Evolutionary conservation across 2,797 vertebrate species (phyloP).

Genomic region (Pseudochirops cupreus): DNA sequence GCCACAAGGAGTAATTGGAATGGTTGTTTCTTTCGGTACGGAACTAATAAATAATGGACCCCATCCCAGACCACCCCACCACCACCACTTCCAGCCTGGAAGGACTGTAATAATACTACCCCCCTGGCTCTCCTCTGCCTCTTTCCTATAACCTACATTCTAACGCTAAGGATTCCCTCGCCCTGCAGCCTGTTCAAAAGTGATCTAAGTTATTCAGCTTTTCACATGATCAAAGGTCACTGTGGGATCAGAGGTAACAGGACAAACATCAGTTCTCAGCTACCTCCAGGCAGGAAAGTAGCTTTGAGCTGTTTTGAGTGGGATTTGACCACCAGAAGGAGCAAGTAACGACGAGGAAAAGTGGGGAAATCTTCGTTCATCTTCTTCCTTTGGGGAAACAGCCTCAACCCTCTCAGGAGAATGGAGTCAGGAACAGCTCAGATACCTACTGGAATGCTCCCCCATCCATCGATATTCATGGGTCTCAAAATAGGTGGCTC

Average conservation of each 20-base stretch:
- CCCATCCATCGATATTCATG: neutral
- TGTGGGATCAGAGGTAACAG: neutral
- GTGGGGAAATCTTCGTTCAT: neutral
- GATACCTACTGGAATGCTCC: constrained; percentile 15
- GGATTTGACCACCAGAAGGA: neutral
- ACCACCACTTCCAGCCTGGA: constrained; percentile 7
- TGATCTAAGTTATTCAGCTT: neutral
- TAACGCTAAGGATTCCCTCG: constrained; percentile 17
- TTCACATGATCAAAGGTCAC: constrained; percentile 18
- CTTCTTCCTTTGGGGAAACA: neutral
- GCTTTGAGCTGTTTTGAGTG: neutral
- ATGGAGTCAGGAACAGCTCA: neutral
- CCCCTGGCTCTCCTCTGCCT: neutral
- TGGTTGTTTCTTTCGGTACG: constrained; percentile 30
- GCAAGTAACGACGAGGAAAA: neutral
- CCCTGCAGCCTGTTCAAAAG: neutral
- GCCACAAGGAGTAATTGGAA: constrained; percentile 38
- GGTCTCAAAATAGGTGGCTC: constrained; percentile 13
- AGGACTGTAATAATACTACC: neutral
- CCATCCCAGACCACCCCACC: neutral
- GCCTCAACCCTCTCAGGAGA: neutral
- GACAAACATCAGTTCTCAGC: neutral
- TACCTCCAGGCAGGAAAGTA: neutral
- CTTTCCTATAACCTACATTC: constrained; percentile 4
- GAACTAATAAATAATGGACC: neutral